Conservation (phyloP, 2,888 invertebrate species). For the Abscondita cerata region DNA sequence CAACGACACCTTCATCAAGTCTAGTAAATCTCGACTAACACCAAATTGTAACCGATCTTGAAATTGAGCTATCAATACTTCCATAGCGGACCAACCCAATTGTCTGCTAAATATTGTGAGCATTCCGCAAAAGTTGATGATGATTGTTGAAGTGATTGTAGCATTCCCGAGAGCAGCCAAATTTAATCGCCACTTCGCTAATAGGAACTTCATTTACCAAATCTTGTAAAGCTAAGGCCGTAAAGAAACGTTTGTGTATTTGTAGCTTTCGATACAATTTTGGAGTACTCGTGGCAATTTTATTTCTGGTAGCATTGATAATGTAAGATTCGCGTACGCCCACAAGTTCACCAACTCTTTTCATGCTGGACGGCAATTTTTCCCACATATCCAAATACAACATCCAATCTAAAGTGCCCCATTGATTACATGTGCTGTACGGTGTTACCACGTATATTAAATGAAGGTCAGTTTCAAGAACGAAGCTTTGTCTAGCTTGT, state of each 20-base stretch:
- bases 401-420: slow-evolving; percentile 83
- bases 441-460: slow-evolving; percentile 96
- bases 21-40: slow-evolving; percentile 89
- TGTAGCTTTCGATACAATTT: slow-evolving; percentile 62
- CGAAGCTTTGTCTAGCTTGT: slow-evolving; percentile 88
- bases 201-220: slow-evolving; percentile 90
- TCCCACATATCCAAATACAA: slow-evolving; percentile 83
- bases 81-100: slow-evolving; percentile 91
- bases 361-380: slow-evolving; percentile 77
- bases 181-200: slow-evolving; percentile 81
- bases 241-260: slow-evolving; percentile 82
- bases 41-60: slow-evolving; percentile 95
- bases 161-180: slow-evolving; percentile 86
- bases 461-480: slow-evolving; percentile 93
- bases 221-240: slow-evolving; percentile 90
- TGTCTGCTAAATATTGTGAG: slow-evolving; percentile 94
- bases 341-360: slow-evolving; percentile 85
- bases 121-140: slow-evolving; percentile 98
- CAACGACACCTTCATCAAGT: slow-evolving; percentile 84
- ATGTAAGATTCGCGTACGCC: slow-evolving; percentile 90
- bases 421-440: slow-evolving; percentile 82
- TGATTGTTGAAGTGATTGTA: slow-evolving; percentile 94
- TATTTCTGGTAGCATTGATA: slow-evolving; percentile 76
- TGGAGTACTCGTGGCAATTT: slow-evolving; percentile 64
- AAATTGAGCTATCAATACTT: slow-evolving; percentile 89